These are phyloP conservation scores for Pterostichus madidus DNA, from an alignment of 2,888 invertebrate species.

Conservation along the genomic window DNA sequence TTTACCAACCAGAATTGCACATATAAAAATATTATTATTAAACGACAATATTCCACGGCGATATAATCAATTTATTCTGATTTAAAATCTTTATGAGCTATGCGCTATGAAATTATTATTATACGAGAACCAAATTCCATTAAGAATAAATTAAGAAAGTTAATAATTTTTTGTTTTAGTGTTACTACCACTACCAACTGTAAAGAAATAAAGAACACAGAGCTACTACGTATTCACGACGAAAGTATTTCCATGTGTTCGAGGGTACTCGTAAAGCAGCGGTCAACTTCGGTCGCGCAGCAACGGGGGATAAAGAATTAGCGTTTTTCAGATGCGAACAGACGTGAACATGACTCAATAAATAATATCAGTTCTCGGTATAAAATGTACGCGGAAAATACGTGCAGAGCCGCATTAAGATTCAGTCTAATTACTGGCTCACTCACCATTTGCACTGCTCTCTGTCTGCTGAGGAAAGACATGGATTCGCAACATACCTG, in stretches of 20 bases:
- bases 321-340: slow-evolving; percentile 72
- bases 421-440: not conserved
- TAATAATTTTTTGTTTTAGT: slow-evolving; percentile 15
- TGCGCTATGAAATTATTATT: too few species aligned
- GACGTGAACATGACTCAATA: slow-evolving; percentile 73
- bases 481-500: not conserved
- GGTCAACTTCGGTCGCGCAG: not conserved
- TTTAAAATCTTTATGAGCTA: too few species aligned
- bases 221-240: not conserved
- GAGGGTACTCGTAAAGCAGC: slow-evolving; percentile 41
- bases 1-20: too few species aligned
- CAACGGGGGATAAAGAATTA: slow-evolving; percentile 70
- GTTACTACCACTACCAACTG: not conserved
- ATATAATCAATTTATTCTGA: too few species aligned
- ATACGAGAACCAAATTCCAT: too few species aligned
- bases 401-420: slow-evolving; percentile 38
- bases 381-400: slow-evolving; percentile 56
- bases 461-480: not conserved
- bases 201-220: not conserved
- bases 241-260: slow-evolving; percentile 19
- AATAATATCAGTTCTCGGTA: slow-evolving; percentile 71
- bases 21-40: too few species aligned
- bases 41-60: too few species aligned
- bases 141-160: not conserved
- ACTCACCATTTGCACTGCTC: not conserved